Percentiles rank a stretch among this genome's conserved stretches.
Evolutionary conservation across 2,888 invertebrate species (phyloP).

Genomic region (Polietes domitor): DNA sequence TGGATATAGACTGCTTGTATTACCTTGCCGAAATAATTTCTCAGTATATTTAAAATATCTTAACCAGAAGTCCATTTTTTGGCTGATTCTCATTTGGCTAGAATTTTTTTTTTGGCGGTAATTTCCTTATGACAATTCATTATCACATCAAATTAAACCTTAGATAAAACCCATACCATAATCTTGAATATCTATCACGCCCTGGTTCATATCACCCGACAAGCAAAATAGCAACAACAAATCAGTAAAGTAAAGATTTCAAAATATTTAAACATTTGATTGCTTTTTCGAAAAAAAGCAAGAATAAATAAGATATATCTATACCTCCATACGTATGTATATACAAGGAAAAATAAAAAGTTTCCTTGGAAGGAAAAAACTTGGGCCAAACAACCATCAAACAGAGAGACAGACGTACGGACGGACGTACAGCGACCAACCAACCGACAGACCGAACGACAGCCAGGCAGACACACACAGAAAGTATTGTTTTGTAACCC

Average conservation of each 20-base stretch:
- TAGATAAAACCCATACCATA: too few species aligned
- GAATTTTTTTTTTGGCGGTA: too few species aligned
- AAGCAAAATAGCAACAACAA: background rate
- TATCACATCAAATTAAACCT: too few species aligned
- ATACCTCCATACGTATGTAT: background rate
- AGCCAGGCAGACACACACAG: slow-evolving; percentile 28
- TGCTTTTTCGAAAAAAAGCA: slow-evolving; percentile 7
- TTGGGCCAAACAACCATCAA: slow-evolving; percentile 22
- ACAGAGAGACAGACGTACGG: slow-evolving; percentile 36
- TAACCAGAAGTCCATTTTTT: too few species aligned
- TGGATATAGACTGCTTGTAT: too few species aligned
- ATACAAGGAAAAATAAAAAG: slow-evolving; percentile 29
- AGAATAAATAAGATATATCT: slow-evolving; percentile 18
- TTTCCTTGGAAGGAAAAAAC: slow-evolving; percentile 12
- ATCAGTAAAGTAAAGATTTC: background rate
- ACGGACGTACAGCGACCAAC: background rate
- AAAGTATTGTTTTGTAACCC: slow-evolving; percentile 48
- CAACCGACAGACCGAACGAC: background rate
- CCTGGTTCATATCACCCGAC: background rate
- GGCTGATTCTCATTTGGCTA: too few species aligned
- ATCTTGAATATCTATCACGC: too few species aligned
- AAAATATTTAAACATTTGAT: slow-evolving; percentile 22
- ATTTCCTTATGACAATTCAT: too few species aligned
- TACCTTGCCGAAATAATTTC: too few species aligned
- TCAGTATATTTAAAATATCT: too few species aligned